Conservation (phyloP, 2,113 vertebrate genomes). For the Progne subis region DNA sequence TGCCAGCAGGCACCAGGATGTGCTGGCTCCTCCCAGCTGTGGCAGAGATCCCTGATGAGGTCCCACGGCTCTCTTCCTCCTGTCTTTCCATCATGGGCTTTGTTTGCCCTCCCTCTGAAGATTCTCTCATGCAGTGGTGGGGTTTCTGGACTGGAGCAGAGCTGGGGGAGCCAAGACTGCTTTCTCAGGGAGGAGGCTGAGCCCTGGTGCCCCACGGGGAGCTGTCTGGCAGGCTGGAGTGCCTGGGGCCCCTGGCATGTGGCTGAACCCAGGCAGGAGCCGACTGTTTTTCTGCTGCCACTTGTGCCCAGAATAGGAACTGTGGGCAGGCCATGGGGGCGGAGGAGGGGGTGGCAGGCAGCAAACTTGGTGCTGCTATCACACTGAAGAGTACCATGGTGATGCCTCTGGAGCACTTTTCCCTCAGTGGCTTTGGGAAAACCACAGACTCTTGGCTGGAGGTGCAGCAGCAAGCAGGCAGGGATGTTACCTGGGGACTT, state of each 20-base stretch:
- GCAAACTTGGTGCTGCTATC: not conserved
- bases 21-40: not conserved
- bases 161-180: not conserved
- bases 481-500: not conserved
- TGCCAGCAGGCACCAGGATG: not conserved
- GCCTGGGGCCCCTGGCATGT: not conserved
- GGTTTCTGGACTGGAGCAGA: not conserved
- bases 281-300: not conserved
- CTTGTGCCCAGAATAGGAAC: not conserved
- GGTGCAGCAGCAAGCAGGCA: not conserved
- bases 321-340: not conserved
- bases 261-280: not conserved
- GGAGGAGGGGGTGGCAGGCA: not conserved
- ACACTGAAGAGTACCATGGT: not conserved
- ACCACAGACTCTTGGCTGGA: not conserved
- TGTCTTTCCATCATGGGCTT: not conserved
- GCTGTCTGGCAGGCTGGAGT: not conserved
- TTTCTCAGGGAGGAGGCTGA: not conserved
- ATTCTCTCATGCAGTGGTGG: accelerated
- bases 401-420: not conserved
- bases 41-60: not conserved
- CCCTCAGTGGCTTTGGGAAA: not conserved
- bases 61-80: not conserved
- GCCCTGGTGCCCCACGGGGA: not conserved
- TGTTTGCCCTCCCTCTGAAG: not conserved